Conservation (phyloP, 2,797 vertebrate genomes). For the Masticophis lateralis region DNA sequence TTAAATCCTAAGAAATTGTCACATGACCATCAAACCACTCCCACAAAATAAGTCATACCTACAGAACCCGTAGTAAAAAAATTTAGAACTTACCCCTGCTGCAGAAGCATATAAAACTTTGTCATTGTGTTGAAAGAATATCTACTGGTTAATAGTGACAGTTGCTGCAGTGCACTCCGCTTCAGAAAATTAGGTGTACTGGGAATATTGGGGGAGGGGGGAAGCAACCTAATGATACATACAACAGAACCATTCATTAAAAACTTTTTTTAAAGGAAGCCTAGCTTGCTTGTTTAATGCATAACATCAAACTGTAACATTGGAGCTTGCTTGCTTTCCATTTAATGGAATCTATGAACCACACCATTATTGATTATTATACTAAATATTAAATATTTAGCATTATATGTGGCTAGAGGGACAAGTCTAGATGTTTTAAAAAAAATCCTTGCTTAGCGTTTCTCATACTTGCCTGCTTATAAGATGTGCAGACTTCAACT, state of each 20-base stretch:
- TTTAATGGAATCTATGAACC: neutral
- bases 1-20: too few relatives aligned
- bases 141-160: neutral
- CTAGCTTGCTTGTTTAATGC: neutral
- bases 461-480: neutral
- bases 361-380: neutral
- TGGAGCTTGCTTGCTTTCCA: neutral
- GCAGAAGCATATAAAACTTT: neutral
- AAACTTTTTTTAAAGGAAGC: neutral
- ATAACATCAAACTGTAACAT: neutral
- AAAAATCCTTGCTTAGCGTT: neutral
- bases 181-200: neutral
- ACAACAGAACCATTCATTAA: neutral
- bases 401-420: neutral
- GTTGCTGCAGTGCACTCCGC: neutral
- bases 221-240: neutral
- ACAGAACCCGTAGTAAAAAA: too few relatives aligned
- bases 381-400: neutral
- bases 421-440: neutral
- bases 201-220: neutral
- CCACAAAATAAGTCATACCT: too few relatives aligned
- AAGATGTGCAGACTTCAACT: neutral
- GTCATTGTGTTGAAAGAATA: neutral
- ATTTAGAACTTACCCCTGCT: too few relatives aligned
- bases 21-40: too few relatives aligned